A percentile compares a stretch with the other conserved stretches of the same genome.
Conservation (phyloP, 2,888 invertebrate genomes). For the Netelia virgata region DNA sequence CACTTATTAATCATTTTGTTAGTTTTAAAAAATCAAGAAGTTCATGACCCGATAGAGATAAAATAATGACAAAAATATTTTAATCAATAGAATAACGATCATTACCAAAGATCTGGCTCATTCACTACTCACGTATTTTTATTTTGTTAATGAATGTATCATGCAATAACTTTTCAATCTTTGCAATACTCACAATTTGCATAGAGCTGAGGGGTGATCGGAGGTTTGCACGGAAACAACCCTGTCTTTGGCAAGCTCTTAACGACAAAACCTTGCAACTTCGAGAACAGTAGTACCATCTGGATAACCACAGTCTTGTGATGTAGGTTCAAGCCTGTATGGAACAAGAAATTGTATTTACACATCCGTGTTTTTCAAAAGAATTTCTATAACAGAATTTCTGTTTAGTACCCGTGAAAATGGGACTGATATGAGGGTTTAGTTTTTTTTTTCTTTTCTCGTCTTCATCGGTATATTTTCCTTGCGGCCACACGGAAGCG, state of each 20-base stretch:
- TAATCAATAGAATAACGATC: no score
- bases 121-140: no score
- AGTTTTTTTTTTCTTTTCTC: conserved; percentile 8
- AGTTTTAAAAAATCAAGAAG: neutral
- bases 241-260: conserved; percentile 87
- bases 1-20: neutral
- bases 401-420: conserved; percentile 15
- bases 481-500: conserved; percentile 24
- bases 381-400: conserved; percentile 42
- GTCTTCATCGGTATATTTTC: conserved; percentile 11
- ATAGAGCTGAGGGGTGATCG: conserved; percentile 89
- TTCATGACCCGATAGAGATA: no score
- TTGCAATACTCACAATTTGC: conserved; percentile 87
- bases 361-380: conserved; percentile 37
- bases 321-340: conserved; percentile 80
- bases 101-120: no score
- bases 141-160: no score
- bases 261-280: conserved; percentile 88
- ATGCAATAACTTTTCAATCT: neutral
- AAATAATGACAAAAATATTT: no score
- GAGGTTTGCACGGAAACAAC: conserved; percentile 88
- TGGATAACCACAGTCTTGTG: conserved; percentile 86
- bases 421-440: conserved; percentile 19
- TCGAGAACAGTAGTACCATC: conserved; percentile 89
- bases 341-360: conserved; percentile 43